phyloP scores from a whole-genome alignment of 2,797 vertebrate genomes.

The Alca torda region DNA sequence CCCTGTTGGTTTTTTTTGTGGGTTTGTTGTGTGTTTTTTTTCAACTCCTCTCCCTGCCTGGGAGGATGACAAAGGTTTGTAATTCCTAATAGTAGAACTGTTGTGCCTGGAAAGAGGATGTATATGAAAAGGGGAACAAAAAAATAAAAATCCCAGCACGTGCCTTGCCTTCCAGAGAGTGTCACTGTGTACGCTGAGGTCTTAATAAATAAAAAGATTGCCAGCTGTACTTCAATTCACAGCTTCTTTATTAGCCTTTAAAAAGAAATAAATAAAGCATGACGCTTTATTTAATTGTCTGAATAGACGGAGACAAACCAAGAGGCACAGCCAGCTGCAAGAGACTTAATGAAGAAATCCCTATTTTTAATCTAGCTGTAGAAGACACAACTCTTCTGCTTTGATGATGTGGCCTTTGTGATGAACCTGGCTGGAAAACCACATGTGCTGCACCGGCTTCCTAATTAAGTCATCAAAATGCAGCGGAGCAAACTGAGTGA shows the following conservation, averaged over 20 bases:
- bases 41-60: not conserved
- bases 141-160: not conserved
- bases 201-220: conserved; percentile 70
- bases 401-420: conserved; percentile 70
- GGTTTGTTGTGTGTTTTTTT: not conserved
- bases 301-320: conserved; percentile 65
- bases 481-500: conserved; percentile 60
- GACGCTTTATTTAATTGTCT: conserved; percentile 70
- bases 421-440: conserved; percentile 69
- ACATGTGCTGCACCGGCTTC: conserved; percentile 58
- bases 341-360: conserved; percentile 69
- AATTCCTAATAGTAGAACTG: conserved; percentile 47
- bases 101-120: conserved; percentile 14
- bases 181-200: conserved; percentile 27
- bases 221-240: conserved; percentile 67
- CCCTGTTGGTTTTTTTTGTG: not conserved
- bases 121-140: not conserved
- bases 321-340: conserved; percentile 36
- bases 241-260: conserved; percentile 64
- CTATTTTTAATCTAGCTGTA: conserved; percentile 66
- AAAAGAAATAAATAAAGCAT: conserved; percentile 61
- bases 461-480: conserved; percentile 83
- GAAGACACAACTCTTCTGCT: conserved; percentile 51
- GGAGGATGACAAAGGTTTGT: conserved; percentile 25
- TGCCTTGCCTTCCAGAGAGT: conserved; percentile 30